Base-by-base conservation (phyloP, 2,888 invertebrate genomes). In the Sepiola atlantica region DNA sequence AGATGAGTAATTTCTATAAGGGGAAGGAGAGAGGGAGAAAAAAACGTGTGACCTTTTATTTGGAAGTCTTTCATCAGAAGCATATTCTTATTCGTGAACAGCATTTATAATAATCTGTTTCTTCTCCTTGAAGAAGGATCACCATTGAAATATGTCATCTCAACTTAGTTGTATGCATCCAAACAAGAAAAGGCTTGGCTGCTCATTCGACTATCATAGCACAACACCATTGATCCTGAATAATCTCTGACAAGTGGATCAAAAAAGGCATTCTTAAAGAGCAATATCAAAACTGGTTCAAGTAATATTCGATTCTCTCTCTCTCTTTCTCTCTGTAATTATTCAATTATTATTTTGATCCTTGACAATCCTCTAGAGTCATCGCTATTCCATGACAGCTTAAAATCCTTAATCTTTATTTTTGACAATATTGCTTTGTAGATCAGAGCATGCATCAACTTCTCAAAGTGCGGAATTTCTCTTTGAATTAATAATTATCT, bases 221-320 rank as follows among this genome's bases (percentile, higher is more conserved):
- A 21, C n/a, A n/a, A 32, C n/a, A 77, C 32, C n/a, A 77, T 77
- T 77, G 77, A 77, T 77, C 77, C n/a, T 77, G n/a, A 77, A 77
- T 77, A 77, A 77, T 77, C 77, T 77, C n/a, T 77, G 77, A 77
- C 77, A 77, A 3, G 14, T 77, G 77, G n/a, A 77, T 77, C 77
- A 77, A 32, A 32, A n/a, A 32, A 77, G 32, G 77, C 77, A 77
- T 77, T 77, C n/a, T n/a, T n/a, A 77, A 77, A 32, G 16, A 14
- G 77, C 77, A 77, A 32, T 77, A n/a, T 77, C 77, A 77, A 77
- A 77, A 77, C 77, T 77, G 77, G 77, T 77, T 77, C 77, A 77
- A n/a, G 77, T n/a, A 77, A 77, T 77, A 77, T 77, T 77, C n/a
- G 16, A 45, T n/a, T 77, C 32, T 77, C 14, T 77, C n/a, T 77